phyloP scores from a whole-genome alignment of 1,140 invertebrate genomes.

The Lepidurus arcticus region DNA sequence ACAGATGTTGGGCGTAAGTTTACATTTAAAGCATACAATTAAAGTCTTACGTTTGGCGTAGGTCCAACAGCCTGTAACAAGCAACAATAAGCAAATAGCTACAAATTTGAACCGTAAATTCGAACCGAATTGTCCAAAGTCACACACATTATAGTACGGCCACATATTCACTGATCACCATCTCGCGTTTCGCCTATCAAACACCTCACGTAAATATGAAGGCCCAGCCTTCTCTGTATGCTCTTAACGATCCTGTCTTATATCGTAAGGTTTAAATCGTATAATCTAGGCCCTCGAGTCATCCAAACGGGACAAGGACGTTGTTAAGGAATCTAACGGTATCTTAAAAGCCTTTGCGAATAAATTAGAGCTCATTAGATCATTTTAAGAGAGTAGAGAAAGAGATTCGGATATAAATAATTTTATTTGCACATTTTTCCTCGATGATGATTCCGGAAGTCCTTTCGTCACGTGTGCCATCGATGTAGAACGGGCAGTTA shows the following conservation, averaged over 20 bases:
- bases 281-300: not conserved
- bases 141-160: not conserved
- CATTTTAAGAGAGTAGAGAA: not conserved
- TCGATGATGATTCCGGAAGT: not conserved
- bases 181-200: not conserved
- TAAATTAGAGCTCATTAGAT: not conserved
- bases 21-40: not conserved
- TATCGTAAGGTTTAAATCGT: not conserved
- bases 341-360: not conserved
- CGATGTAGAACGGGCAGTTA: not conserved
- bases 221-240: not conserved
- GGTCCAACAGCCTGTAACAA: not conserved
- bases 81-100: not conserved
- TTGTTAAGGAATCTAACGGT: not conserved
- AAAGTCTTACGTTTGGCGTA: not conserved
- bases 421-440: not conserved
- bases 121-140: not conserved
- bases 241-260: not conserved
- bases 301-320: not conserved
- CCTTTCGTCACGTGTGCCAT: not conserved
- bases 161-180: not conserved
- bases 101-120: not conserved
- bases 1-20: no score
- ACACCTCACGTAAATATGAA: not conserved
- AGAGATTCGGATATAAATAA: no score